A percentile compares a stretch with the other conserved stretches of the same genome.
Evolutionary conservation across 1,140 invertebrate species (phyloP).

Genomic region (Charaxes varanes): DNA sequence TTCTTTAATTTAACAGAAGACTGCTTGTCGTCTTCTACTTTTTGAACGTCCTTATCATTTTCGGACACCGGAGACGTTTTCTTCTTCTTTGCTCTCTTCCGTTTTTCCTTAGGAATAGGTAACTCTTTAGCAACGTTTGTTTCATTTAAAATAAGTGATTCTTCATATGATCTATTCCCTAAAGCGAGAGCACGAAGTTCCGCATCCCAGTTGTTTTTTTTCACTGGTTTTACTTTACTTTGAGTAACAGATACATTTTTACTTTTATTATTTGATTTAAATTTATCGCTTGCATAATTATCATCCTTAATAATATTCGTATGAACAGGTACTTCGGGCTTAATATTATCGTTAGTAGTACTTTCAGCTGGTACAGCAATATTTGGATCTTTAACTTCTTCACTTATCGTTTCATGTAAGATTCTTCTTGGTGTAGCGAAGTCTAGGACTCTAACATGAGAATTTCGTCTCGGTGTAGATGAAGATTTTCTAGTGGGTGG

Average conservation of each 20-base stretch:
- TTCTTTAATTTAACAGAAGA: conserved; percentile 25
- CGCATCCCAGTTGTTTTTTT: conserved; percentile 54
- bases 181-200: conserved; percentile 39
- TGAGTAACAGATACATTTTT: conserved; percentile 17
- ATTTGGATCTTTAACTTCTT: conserved; percentile 30
- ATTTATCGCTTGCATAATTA: background rate
- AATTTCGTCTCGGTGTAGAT: conserved; percentile 55
- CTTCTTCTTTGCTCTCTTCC: conserved; percentile 24
- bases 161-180: conserved; percentile 12
- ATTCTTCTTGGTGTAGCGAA: conserved; percentile 59
- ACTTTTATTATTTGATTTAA: conserved; percentile 4
- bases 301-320: conserved; percentile 2
- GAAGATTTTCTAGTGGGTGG: conserved; percentile 51
- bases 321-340: conserved; percentile 15
- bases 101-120: conserved; percentile 18
- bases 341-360: background rate
- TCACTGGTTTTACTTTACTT: conserved; percentile 28
- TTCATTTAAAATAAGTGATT: too few relatives aligned
- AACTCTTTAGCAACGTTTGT: too few relatives aligned
- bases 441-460: conserved; percentile 60
- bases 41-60: conserved; percentile 5
- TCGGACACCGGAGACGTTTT: conserved; percentile 16
- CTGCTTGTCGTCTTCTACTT: conserved; percentile 18
- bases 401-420: conserved; percentile 43
- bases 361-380: conserved; percentile 8